phyloP scores from a whole-genome alignment of 1,140 invertebrate genomes.

The Neoseiulus cucumeris region DNA sequence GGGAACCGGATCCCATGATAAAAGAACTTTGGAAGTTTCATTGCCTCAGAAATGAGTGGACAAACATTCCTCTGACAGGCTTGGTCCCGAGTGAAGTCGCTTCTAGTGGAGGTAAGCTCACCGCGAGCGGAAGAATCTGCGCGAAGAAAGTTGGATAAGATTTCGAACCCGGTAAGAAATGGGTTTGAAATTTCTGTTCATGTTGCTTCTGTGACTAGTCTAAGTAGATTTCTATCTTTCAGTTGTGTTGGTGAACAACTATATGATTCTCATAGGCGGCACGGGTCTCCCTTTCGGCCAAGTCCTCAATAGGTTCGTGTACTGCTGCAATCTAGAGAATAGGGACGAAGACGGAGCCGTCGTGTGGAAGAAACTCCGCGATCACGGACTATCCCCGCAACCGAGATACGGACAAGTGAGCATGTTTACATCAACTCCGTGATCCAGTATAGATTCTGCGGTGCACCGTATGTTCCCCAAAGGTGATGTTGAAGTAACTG shows the following conservation, averaged over 20 bases:
- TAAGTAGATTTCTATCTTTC: too few species aligned
- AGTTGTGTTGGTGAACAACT: not conserved
- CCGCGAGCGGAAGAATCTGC: too few species aligned
- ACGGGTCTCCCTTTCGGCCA: not conserved
- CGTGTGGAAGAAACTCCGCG: not conserved
- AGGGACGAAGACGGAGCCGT: not conserved
- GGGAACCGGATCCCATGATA: not conserved
- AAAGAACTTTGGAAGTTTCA: slow-evolving; percentile 3
- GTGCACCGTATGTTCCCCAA: not conserved
- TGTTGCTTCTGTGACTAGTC: too few species aligned
- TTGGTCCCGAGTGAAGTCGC: not conserved
- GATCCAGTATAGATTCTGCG: not conserved
- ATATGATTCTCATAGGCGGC: not conserved
- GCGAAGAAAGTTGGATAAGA: too few species aligned
- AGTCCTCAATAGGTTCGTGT: not conserved
- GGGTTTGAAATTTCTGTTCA: too few species aligned
- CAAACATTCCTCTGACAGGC: not conserved
- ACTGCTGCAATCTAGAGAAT: not conserved
- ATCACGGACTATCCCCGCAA: not conserved
- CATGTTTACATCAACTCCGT: not conserved
- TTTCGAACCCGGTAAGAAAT: too few species aligned
- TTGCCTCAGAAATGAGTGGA: not conserved
- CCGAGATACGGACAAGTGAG: not conserved
- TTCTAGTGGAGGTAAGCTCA: not conserved
- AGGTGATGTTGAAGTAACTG: not conserved